phyloP scores from a whole-genome alignment of 2,797 vertebrate genomes.

The Stomatorhinus walkeri region DNA sequence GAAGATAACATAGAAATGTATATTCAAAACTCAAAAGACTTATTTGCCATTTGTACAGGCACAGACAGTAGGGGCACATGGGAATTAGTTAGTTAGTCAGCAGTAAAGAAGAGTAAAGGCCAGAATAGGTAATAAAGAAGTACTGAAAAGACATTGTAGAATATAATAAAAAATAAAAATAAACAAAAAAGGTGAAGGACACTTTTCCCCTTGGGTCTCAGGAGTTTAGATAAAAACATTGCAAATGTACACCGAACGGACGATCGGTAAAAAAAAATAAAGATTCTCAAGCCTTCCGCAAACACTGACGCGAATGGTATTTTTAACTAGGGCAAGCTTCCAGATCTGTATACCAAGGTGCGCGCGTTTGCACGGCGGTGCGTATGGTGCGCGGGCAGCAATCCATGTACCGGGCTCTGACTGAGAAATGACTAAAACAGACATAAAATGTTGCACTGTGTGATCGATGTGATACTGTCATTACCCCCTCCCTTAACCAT shows the following conservation, averaged over 20 bases:
- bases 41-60: not conserved
- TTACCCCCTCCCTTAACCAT: not conserved
- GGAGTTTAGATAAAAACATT: not conserved
- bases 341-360: no score
- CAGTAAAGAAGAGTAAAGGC: no score
- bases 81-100: no score
- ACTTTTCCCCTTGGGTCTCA: no score
- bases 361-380: no score
- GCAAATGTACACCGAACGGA: not conserved
- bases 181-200: no score
- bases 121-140: no score
- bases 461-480: not conserved
- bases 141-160: no score
- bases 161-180: no score
- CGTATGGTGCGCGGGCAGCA: no score
- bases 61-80: not conserved
- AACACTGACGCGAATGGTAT: not conserved
- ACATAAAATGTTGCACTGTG: not conserved
- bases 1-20: not conserved
- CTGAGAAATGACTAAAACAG: not conserved
- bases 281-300: not conserved
- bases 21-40: not conserved
- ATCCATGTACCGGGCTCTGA: not conserved
- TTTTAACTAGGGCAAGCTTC: not conserved
- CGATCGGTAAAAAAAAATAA: not conserved